These are phyloP conservation scores for Fabriciana adippe DNA, from an alignment of 2,888 invertebrate species.

Conservation along the genomic window DNA sequence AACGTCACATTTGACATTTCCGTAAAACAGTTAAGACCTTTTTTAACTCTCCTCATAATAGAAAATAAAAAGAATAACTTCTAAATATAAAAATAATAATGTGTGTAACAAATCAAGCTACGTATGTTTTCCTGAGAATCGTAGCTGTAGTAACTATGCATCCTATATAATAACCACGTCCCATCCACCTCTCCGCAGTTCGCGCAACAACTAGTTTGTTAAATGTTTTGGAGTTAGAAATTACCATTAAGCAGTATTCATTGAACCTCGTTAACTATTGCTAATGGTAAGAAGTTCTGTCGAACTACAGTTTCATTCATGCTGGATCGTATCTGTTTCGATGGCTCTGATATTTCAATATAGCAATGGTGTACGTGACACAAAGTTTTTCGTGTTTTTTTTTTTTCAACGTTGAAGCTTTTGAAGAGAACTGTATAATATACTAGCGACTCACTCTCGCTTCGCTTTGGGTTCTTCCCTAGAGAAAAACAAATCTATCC, in stretches of 20 bases:
- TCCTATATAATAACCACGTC: slow-evolving; percentile 32
- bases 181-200: slow-evolving; percentile 31
- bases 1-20: too few relatives aligned
- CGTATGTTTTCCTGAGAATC: slow-evolving; percentile 26
- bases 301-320: slow-evolving; percentile 13
- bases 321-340: slow-evolving; percentile 2
- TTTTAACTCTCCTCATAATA: too few relatives aligned
- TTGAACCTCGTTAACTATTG: slow-evolving; percentile 33
- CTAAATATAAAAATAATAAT: neutral
- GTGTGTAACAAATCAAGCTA: neutral
- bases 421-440: too few relatives aligned
- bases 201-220: slow-evolving; percentile 37
- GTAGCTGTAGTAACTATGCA: slow-evolving; percentile 13
- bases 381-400: neutral
- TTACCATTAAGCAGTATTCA: slow-evolving; percentile 30
- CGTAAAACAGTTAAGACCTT: too few relatives aligned
- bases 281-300: slow-evolving; percentile 19
- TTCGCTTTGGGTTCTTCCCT: too few relatives aligned
- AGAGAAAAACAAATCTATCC: too few relatives aligned
- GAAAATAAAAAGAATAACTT: too few relatives aligned
- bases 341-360: neutral
- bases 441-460: too few relatives aligned
- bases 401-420: neutral
- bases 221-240: slow-evolving; percentile 37
- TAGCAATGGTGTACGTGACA: slow-evolving; percentile 11